Evolutionary conservation across 53 echinoderm and acorn worm species (phyloP).

Genomic region (Echinarachnius parma): DNA sequence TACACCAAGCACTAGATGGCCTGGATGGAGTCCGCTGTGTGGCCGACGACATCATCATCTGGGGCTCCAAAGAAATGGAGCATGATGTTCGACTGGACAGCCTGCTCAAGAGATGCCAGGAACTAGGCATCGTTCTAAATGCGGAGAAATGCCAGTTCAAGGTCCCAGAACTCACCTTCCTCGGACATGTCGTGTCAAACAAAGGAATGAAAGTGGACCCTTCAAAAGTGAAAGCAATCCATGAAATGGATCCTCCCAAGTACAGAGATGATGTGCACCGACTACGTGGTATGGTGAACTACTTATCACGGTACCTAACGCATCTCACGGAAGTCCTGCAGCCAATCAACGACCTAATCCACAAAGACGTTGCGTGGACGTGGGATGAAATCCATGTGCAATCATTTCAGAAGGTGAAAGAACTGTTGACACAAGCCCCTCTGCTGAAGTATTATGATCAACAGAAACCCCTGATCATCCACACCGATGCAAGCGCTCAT

Average conservation of each 20-base stretch:
- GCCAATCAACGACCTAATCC: conserved; percentile 37
- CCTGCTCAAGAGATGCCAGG: conserved; percentile 51
- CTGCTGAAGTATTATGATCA: conserved; percentile 44
- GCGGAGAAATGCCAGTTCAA: conserved; percentile 41
- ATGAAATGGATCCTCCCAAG: conserved; percentile 33
- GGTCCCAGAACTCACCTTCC: conserved; percentile 38
- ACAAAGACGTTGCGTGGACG: too few species aligned
- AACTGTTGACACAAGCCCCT: conserved; percentile 25
- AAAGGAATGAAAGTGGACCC: conserved; percentile 51
- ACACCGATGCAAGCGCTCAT: too few species aligned
- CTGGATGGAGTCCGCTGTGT: conserved; percentile 48
- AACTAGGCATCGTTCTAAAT: conserved; percentile 54
- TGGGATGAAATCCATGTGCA: conserved; percentile 31
- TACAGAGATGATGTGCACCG: conserved; percentile 41
- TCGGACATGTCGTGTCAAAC: conserved; percentile 51
- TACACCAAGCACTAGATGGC: conserved; percentile 50
- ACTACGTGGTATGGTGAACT: conserved; percentile 51
- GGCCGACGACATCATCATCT: conserved; percentile 57
- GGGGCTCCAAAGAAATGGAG: conserved; percentile 42
- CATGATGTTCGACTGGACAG: conserved; percentile 32
- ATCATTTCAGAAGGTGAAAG: conserved; percentile 40
- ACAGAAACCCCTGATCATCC: conserved; percentile 20
- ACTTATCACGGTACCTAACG: conserved; percentile 43
- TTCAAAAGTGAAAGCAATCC: conserved; percentile 46
- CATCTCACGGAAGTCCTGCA: conserved; percentile 19